These are phyloP conservation scores for Pantherophis guttatus DNA, from an alignment of 2,113 vertebrate species.

Conservation along the genomic window DNA sequence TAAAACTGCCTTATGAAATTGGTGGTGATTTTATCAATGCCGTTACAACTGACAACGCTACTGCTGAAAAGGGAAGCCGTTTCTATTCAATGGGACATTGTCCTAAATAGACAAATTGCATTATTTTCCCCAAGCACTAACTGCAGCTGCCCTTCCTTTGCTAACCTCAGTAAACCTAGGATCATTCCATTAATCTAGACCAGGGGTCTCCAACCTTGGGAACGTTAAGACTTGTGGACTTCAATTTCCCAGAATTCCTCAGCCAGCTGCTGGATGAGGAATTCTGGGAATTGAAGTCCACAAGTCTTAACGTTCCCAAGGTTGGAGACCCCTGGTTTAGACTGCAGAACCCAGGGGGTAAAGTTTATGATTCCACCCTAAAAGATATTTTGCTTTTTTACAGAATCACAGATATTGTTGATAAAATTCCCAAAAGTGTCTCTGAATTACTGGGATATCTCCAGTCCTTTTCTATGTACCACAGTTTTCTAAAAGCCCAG, in stretches of 20 bases:
- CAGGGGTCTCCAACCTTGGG: no score
- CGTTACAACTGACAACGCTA: not conserved
- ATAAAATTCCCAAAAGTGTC: slow-evolving; percentile 61
- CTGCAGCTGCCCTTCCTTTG: not conserved
- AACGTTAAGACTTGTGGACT: no score
- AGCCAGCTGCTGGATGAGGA: no score
- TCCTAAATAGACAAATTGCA: not conserved
- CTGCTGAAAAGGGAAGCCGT: not conserved
- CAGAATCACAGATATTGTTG: slow-evolving; percentile 71
- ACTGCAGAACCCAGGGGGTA: no score
- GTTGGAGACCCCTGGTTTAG: no score
- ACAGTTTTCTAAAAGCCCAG: slow-evolving; percentile 64
- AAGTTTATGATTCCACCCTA: not conserved
- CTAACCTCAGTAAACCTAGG: not conserved
- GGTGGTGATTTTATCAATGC: not conserved
- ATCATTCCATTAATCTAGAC: not conserved
- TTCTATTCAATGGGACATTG: not conserved
- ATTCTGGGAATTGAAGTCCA: no score
- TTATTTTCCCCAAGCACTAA: not conserved
- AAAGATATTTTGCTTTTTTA: not conserved
- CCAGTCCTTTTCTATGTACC: slow-evolving; percentile 75
- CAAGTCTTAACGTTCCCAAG: no score
- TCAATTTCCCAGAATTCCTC: no score
- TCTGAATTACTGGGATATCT: slow-evolving; percentile 71
- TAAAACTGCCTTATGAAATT: not conserved